Percentiles rank a stretch among this genome's conserved stretches.
These are phyloP conservation scores for Bos indicus DNA, from an alignment of 2,113 vertebrate species.

Conservation along the genomic window DNA sequence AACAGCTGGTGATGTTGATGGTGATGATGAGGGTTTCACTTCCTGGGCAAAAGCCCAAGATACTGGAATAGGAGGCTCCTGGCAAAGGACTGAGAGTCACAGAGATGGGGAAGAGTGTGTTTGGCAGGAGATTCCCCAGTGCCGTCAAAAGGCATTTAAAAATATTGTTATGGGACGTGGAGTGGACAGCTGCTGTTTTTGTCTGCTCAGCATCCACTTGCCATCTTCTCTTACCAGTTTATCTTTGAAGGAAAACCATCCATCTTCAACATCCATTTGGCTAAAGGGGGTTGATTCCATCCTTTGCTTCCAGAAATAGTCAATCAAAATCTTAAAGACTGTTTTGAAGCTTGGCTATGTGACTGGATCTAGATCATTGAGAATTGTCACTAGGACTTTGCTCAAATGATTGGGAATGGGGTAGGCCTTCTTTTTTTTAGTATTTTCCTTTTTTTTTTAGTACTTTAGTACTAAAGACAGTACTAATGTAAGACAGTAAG, in stretches of 20 bases:
- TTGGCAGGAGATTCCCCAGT: neutral
- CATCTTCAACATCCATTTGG: neutral
- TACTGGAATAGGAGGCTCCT: neutral
- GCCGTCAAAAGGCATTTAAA: neutral
- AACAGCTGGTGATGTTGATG: neutral
- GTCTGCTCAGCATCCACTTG: neutral
- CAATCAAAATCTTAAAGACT: neutral
- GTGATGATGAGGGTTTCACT: slow-evolving; percentile 1
- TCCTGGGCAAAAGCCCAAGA: neutral
- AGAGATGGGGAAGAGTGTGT: neutral
- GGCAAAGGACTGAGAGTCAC: neutral
- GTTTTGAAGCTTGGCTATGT: neutral
- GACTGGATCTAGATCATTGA: neutral
- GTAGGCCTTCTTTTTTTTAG: neutral
- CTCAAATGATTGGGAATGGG: neutral
- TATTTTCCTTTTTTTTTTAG: neutral
- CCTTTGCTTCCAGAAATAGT: neutral
- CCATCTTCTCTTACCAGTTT: neutral
- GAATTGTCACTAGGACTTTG: neutral
- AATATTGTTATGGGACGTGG: neutral
- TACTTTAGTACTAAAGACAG: no score
- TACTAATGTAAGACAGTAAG: no score
- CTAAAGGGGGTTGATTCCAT: neutral
- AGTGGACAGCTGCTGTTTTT: neutral
- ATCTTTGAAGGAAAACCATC: neutral